These are phyloP conservation scores for Melinopterus prodromus DNA, from an alignment of 2,888 invertebrate genomes.

Conservation along the genomic window DNA sequence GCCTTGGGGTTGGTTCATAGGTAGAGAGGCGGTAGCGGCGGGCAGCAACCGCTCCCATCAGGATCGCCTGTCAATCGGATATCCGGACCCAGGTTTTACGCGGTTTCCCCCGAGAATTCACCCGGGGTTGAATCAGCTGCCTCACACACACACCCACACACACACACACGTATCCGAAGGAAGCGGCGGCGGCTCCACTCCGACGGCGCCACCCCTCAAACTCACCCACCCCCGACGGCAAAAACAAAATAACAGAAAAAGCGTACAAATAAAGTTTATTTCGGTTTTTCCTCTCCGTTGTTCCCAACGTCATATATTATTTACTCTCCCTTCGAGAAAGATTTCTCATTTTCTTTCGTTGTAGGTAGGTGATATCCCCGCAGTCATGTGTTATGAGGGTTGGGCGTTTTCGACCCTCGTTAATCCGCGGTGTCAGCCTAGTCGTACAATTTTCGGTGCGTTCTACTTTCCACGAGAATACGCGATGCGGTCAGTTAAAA, in stretches of 20 bases:
- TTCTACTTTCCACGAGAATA: background rate
- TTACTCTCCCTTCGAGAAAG: constrained; percentile 27
- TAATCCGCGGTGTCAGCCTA: background rate
- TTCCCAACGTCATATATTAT: constrained; percentile 37
- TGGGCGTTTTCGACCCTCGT: background rate
- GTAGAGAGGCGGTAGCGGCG: constrained; percentile 26
- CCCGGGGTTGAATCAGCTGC: constrained; percentile 50
- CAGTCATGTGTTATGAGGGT: background rate
- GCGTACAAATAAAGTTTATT: constrained; percentile 36
- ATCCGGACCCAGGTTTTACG: constrained; percentile 51
- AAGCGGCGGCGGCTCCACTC: constrained; percentile 24
- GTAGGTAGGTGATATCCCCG: background rate
- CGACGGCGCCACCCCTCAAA: constrained; percentile 17
- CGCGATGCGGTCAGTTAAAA: too few species aligned
- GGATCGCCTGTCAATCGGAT: constrained; percentile 52
- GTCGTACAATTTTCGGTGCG: background rate
- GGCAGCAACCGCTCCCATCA: constrained; percentile 38
- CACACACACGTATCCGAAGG: background rate
- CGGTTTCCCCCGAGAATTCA: constrained; percentile 49
- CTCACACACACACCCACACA: constrained; percentile 26
- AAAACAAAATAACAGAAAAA: constrained; percentile 31
- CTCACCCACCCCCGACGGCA: constrained; percentile 15
- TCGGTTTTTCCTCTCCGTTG: constrained; percentile 27
- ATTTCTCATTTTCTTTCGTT: constrained; percentile 16
- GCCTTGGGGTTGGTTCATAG: constrained; percentile 30